These are phyloP conservation scores for Xyrichtys novacula DNA, from an alignment of 2,797 vertebrate genomes.

Conservation along the genomic window DNA sequence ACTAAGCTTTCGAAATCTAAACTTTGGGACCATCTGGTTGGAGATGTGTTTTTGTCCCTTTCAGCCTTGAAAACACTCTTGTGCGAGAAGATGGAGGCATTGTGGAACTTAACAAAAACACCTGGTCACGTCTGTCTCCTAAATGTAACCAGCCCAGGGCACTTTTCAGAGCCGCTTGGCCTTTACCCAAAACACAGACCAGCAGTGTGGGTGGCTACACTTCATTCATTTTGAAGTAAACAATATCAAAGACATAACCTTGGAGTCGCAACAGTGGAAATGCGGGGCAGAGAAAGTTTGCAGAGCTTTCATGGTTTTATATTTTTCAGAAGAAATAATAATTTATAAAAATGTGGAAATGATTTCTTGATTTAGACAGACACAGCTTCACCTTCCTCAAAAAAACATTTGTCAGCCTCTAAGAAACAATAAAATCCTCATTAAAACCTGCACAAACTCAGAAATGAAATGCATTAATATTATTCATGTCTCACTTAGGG, in stretches of 20 bases:
- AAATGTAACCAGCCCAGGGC: constrained; percentile 61
- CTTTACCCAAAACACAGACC: constrained; percentile 70
- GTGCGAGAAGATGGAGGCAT: constrained; percentile 5
- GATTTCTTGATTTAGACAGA: not conserved
- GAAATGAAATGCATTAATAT: constrained; percentile 25
- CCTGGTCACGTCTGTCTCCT: constrained; percentile 4
- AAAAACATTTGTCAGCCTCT: constrained; percentile 3
- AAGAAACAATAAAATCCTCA: constrained; percentile 15
- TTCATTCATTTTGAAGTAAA: constrained; percentile 72
- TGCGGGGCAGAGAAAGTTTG: constrained; percentile 49
- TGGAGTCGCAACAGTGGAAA: constrained; percentile 65
- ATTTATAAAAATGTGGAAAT: not conserved
- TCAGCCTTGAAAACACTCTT: not conserved
- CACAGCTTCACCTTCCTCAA: not conserved
- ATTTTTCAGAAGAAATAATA: constrained; percentile 11
- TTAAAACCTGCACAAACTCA: constrained; percentile 14
- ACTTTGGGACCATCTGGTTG: not conserved
- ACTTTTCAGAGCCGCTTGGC: constrained; percentile 49
- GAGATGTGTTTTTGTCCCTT: not conserved
- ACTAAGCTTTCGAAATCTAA: not conserved
- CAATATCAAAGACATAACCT: constrained; percentile 69
- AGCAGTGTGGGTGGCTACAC: constrained; percentile 64
- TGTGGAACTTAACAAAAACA: constrained; percentile 54
- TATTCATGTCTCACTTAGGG: constrained; percentile 22
- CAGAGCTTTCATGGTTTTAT: constrained; percentile 8